Evolutionary conservation across 64 coral and sea anemone genomes (phyloP).

Genomic region (Exaiptasia diaphana): DNA sequence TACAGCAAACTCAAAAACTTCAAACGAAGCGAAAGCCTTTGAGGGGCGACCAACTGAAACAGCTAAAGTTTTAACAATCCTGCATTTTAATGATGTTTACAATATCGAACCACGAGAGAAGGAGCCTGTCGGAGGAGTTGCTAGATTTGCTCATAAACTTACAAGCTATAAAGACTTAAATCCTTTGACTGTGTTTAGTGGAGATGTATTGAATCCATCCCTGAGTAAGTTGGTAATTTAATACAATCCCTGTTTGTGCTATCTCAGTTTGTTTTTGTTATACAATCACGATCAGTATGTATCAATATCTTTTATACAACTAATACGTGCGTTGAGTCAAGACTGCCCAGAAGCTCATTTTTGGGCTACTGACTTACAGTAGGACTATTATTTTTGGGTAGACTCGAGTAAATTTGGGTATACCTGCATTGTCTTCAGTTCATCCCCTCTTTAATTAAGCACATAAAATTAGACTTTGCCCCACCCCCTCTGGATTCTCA

Average conservation of each 20-base stretch:
- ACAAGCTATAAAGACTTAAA: slow-evolving; percentile 75
- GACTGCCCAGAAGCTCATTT: too few relatives aligned
- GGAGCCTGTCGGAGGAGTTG: slow-evolving; percentile 91
- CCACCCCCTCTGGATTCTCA: too few relatives aligned
- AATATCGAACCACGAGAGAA: slow-evolving; percentile 95
- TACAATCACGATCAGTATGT: too few relatives aligned
- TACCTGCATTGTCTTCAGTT: too few relatives aligned
- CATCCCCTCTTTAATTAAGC: too few relatives aligned
- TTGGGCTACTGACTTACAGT: too few relatives aligned
- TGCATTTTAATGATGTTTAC: slow-evolving; percentile 99
- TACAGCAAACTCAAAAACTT: not conserved
- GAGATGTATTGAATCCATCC: slow-evolving; percentile 94
- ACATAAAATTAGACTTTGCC: too few relatives aligned
- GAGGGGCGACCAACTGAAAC: not conserved
- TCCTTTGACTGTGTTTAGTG: slow-evolving; percentile 84
- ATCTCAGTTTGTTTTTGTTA: too few relatives aligned
- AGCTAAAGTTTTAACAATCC: slow-evolving; percentile 45
- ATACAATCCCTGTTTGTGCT: not conserved
- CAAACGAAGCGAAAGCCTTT: not conserved
- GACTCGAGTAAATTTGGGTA: too few relatives aligned
- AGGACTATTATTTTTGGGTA: too few relatives aligned
- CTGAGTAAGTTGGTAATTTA: slow-evolving; percentile 70
- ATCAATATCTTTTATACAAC: too few relatives aligned
- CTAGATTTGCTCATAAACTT: slow-evolving; percentile 86
- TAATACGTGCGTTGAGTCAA: too few relatives aligned